Base-by-base conservation (phyloP, 2,888 invertebrate genomes). In the Melinaea marsaeus region DNA sequence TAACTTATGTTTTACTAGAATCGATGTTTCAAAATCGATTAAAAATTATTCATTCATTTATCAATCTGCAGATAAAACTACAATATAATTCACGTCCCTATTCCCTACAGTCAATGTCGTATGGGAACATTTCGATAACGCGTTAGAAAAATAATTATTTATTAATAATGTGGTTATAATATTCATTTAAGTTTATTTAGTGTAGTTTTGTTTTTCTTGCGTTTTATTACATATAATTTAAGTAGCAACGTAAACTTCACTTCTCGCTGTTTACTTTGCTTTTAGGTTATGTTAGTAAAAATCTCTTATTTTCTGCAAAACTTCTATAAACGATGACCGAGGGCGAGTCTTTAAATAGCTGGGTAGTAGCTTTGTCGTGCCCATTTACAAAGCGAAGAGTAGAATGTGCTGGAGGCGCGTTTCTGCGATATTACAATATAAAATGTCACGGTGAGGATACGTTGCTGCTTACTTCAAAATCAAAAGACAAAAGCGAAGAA, bases 321-420 rank as follows among this genome's bases (percentile, higher is more conserved):
- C 79, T 75, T 72, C 67, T 74, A 70, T 77, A 76, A 71, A 88
- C 78, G 83, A 90, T 90, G 90, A 88, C 85, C 70, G 86, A 87
- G 71, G 83, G 78, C 69, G 85, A 82, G 63, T 75, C 75, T 65
- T 77, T 70, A 75, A 81, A 77, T 64, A 79, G 77, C 71, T 78
- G 84, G 63, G 78, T 78, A 68, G 84, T 89, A 69, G 80, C 80
- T 57, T 79, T 90, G 76, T 81, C 87, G 68, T 80, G 79, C 67
- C 80, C 84, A 13, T 79, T 81, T 68, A 75, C 79, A 57, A 87
- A 84, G 68, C 83, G 83, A 68, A 85, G 76, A 79, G 89, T 92
- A 48, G 92, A 92, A 79, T 92, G 92, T 72, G 91, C 87, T 35
- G 92, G 92, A 7, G 85, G 86, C 7, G 84, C 87, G 35, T 92